Conservation (phyloP, 2,797 vertebrate genomes). For the Arrhamphus sclerolepis region DNA sequence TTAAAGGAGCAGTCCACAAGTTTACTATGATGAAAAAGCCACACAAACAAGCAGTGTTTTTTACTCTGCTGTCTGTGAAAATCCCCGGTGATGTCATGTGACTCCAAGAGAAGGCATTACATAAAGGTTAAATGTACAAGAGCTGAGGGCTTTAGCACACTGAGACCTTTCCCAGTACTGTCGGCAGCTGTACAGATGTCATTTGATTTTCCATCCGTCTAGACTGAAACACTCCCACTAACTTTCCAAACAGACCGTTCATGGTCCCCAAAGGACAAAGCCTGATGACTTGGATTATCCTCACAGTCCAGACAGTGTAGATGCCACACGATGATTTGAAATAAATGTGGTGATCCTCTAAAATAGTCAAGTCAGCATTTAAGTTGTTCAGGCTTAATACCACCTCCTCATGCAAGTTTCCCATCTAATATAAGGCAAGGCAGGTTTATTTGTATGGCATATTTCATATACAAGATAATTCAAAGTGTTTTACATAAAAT, state of each 20-base stretch:
- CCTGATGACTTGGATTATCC: slow-evolving; percentile 5
- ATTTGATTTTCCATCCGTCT: slow-evolving; percentile 3
- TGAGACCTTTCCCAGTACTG: not conserved
- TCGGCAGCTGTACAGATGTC: not conserved
- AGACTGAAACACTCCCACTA: not conserved
- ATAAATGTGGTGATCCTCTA: not conserved
- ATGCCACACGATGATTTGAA: not conserved
- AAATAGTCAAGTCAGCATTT: not conserved
- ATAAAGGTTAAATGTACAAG: not conserved
- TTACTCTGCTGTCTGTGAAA: too few species aligned
- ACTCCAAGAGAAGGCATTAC: not conserved
- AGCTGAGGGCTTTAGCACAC: too few species aligned
- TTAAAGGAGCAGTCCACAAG: too few species aligned
- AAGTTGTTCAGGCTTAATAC: too few species aligned
- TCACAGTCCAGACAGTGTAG: not conserved
- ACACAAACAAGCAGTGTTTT: too few species aligned
- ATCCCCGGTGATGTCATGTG: too few species aligned
- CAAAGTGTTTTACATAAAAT: too few species aligned
- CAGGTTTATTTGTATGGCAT: too few species aligned
- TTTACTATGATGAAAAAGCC: too few species aligned
- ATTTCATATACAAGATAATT: too few species aligned
- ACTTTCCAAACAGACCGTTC: not conserved
- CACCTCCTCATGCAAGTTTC: too few species aligned
- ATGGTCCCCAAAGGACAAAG: not conserved
- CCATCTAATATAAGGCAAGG: too few species aligned